Evolutionary conservation across 2,797 vertebrate species (phyloP).

Genomic region (Halcyon chelicuti): DNA sequence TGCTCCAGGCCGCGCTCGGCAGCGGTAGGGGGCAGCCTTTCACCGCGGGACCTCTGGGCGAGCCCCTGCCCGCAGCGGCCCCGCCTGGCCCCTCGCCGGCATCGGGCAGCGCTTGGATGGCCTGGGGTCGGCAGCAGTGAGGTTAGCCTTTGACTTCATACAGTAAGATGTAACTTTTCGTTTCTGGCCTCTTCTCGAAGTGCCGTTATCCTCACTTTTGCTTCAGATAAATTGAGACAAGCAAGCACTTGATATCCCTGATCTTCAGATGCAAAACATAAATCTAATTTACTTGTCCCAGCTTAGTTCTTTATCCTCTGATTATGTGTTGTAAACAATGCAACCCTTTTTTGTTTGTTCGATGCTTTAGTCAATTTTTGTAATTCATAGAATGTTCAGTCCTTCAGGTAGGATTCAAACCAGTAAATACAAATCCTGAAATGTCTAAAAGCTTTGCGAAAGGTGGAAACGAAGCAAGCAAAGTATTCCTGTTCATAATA

Average conservation of each 20-base stretch:
- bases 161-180: conserved; percentile 70
- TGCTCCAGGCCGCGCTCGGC: no score
- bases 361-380: neutral
- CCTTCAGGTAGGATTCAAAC: neutral
- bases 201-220: conserved; percentile 22
- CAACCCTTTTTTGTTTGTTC: neutral
- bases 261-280: conserved; percentile 7
- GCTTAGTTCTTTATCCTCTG: neutral
- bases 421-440: neutral
- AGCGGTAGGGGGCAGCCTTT: conserved; percentile 77
- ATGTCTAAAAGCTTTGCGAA: neutral
- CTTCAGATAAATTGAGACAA: conserved; percentile 53
- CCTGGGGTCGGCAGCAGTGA: conserved; percentile 73
- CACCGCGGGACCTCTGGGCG: conserved; percentile 73
- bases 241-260: neutral
- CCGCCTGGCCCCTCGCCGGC: no score
- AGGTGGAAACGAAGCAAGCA: neutral
- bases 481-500: neutral
- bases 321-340: neutral
- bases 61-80: no score
- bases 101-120: no score
- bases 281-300: neutral
- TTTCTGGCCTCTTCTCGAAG: conserved; percentile 51
- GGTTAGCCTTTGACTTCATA: conserved; percentile 75
- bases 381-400: neutral